Percentiles rank a stretch among this genome's conserved stretches.
phyloP scores from a whole-genome alignment of 1,140 invertebrate genomes.

The Drosophila arizonae region DNA sequence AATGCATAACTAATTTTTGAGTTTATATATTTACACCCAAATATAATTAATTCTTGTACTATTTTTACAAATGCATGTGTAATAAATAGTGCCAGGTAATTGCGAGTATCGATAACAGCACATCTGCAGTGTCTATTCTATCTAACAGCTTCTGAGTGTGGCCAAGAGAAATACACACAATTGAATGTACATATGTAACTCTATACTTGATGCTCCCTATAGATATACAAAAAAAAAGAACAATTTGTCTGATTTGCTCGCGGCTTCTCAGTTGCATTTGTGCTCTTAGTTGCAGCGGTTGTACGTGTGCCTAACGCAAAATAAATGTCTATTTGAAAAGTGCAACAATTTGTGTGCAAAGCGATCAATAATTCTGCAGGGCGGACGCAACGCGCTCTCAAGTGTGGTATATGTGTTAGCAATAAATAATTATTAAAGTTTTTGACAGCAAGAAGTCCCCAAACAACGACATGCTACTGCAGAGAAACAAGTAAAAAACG shows the following conservation, averaged over 20 bases:
- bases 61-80: too few relatives aligned
- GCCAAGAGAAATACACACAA: slow-evolving; percentile 4
- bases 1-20: too few relatives aligned
- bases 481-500: slow-evolving; percentile 80
- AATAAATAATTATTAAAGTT: slow-evolving; percentile 34
- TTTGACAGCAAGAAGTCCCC: slow-evolving; percentile 39
- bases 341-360: slow-evolving; percentile 24
- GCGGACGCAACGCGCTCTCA: slow-evolving; percentile 18
- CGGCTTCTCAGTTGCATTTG: slow-evolving; percentile 34
- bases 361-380: slow-evolving; percentile 33
- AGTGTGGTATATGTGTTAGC: slow-evolving; percentile 42
- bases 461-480: slow-evolving; percentile 68
- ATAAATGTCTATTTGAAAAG: slow-evolving; percentile 2
- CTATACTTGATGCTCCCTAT: not conserved
- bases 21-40: not conserved
- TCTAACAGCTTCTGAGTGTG: slow-evolving; percentile 2
- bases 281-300: slow-evolving; percentile 22
- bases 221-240: not conserved
- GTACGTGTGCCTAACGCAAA: not conserved
- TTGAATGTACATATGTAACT: not conserved
- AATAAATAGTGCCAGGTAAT: not conserved
- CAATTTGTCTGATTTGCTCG: too few relatives aligned
- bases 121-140: not conserved
- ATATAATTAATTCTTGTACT: not conserved
- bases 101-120: slow-evolving; percentile 9